Base-by-base conservation (phyloP, 2,888 invertebrate species). In the Pterostichus niger region DNA sequence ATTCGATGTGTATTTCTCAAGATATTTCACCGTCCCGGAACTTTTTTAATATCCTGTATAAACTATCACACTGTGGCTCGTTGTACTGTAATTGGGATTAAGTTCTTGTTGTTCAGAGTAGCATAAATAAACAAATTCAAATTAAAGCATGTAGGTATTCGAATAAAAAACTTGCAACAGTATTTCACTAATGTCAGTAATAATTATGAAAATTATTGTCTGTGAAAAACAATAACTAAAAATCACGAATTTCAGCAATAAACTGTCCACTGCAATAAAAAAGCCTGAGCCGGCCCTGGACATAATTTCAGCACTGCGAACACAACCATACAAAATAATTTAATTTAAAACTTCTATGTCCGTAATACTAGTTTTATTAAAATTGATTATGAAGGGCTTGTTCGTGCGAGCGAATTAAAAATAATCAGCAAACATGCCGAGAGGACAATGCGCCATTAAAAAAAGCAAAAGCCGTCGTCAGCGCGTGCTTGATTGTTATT, bases 291-390 rank as follows among this genome's bases (percentile, higher is more conserved):
- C 71, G 31, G 44, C 13, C 71, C 71, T 46, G n/a, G 71, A 15
- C n/a, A 15, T 71, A 71, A 71, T 71, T 24, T 49, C 44, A 71
- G 71, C 2, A 64, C 64, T 3, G 17, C 24, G 44, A 54, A 31
- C 15, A 33, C 31, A 35, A 35, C 56, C 56, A 31, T 33, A 52
- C 54, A 56, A 56, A 78, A 79, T 79, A 79, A 79, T 79, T 79
- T 46, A 79, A 79, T 79, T 79, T 68, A 79, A 78, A 79, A 79
- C 52, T 68, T 79, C 79, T 52, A 68, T 49, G 79, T 79, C 40
- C 59, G 77, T 77, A 59, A 78, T 61, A 68, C 64, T 79, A 79
- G 79, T 79, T 79, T 79, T 79, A 79, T 79, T 79, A 68, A 79
- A 79, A 79, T 79, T 79, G 79, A 79, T 79, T 79, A 68, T 68